Percentiles rank a stretch among this genome's conserved stretches.
Conservation (phyloP, 2,797 vertebrate species). For the Arremon aurantiirostris region DNA sequence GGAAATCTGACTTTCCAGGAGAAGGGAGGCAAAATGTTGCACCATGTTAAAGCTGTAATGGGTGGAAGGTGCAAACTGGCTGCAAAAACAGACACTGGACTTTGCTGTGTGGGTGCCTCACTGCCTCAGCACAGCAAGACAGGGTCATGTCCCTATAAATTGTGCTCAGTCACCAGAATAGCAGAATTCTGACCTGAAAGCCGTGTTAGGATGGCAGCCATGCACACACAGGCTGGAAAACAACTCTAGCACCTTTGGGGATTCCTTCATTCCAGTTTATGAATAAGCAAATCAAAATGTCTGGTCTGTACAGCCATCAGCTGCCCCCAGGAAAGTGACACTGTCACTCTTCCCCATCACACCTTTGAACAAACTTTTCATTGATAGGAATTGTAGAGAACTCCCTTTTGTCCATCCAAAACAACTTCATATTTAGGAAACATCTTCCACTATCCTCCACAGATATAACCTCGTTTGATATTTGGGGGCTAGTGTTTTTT, state of each 20-base stretch:
- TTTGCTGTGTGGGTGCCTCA: neutral
- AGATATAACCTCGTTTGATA: neutral
- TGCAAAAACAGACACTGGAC: neutral
- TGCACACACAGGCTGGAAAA: neutral
- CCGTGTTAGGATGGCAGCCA: neutral
- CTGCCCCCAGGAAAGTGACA: neutral
- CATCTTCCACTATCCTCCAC: neutral
- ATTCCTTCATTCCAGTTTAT: neutral
- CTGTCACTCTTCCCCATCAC: neutral
- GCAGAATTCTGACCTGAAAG: neutral
- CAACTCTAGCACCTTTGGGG: neutral
- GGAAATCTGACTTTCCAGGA: neutral
- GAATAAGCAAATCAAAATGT: neutral
- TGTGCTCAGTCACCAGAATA: neutral
- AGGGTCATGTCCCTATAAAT: fast-evolving
- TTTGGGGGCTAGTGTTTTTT: neutral
- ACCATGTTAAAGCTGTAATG: neutral
- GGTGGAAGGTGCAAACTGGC: neutral
- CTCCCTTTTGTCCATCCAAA: neutral
- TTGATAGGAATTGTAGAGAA: neutral
- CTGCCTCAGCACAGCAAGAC: neutral
- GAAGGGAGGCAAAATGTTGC: neutral
- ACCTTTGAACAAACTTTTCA: neutral
- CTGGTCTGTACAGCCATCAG: neutral
- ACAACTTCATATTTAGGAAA: neutral